Conservation (phyloP, 2,797 vertebrate species). For the Manis crassicaudata region DNA sequence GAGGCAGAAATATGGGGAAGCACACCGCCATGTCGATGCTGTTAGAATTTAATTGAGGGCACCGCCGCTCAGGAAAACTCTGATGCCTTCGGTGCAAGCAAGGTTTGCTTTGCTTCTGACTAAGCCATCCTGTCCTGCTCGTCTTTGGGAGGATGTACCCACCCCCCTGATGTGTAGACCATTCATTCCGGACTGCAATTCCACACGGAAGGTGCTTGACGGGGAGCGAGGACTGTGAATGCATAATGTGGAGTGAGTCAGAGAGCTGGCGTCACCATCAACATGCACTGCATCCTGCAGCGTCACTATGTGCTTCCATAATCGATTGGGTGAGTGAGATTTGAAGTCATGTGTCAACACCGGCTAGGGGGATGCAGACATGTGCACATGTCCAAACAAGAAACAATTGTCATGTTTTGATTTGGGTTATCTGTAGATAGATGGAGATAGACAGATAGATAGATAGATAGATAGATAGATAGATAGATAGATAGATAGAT, state of each 20-base stretch:
- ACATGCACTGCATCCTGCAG: not conserved
- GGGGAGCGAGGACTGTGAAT: not conserved
- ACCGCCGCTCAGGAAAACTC: rapidly evolving
- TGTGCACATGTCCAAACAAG: not conserved
- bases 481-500: no score
- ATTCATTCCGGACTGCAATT: not conserved
- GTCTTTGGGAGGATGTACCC: not conserved
- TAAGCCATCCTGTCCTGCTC: not conserved
- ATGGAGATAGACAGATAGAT: not conserved
- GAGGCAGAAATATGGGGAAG: not conserved
- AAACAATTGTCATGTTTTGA: not conserved
- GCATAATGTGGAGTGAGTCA: not conserved
- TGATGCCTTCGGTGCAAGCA: not conserved
- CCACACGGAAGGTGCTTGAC: not conserved
- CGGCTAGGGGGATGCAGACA: no score
- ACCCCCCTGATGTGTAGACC: not conserved
- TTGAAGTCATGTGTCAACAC: not conserved
- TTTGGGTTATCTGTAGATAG: not conserved
- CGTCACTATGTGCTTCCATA: rapidly evolving
- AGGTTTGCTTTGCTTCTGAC: no score
- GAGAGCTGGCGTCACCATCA: not conserved
- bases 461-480: not conserved
- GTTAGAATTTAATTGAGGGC: no score
- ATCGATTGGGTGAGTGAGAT: rapidly evolving
- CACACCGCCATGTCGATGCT: not conserved